Conservation (phyloP, 2,797 vertebrate genomes). For the Acanthis flammea region DNA sequence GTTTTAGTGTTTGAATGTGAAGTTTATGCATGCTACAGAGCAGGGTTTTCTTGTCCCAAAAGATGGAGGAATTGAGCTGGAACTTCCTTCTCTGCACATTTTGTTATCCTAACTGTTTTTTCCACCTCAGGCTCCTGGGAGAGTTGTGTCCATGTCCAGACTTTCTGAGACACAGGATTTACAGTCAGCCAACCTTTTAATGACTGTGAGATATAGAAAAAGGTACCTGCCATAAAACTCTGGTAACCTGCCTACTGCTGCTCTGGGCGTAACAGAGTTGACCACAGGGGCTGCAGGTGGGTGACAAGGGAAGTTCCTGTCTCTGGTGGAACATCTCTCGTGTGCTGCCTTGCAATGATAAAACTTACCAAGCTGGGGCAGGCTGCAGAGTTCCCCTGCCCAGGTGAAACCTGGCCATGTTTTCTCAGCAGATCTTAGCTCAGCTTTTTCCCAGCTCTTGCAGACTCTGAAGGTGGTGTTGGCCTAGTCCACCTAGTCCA, state of each 20-base stretch:
- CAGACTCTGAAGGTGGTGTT: neutral
- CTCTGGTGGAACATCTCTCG: fast-evolving
- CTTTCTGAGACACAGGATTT: neutral
- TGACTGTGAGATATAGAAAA: neutral
- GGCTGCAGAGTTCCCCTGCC: neutral
- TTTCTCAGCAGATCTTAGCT: neutral
- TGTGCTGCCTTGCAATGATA: neutral
- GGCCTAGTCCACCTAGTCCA: neutral
- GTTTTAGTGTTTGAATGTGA: neutral
- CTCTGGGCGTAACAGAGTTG: neutral
- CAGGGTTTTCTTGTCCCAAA: neutral
- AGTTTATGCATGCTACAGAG: neutral
- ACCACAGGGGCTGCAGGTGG: fast-evolving
- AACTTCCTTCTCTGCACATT: neutral
- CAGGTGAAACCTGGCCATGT: neutral
- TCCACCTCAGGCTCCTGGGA: neutral
- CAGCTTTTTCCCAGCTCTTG: neutral
- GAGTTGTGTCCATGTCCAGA: neutral
- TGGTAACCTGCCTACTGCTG: neutral
- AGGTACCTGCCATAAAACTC: neutral
- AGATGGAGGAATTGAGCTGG: neutral
- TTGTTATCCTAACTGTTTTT: neutral
- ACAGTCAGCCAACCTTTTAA: neutral
- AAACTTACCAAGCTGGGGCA: fast-evolving
- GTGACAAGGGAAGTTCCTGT: fast-evolving